Evolutionary conservation across 2,113 vertebrate genomes (phyloP), one percentile per base, ranked within the genome.

Genomic region (Podarcis cretensis): DNA sequence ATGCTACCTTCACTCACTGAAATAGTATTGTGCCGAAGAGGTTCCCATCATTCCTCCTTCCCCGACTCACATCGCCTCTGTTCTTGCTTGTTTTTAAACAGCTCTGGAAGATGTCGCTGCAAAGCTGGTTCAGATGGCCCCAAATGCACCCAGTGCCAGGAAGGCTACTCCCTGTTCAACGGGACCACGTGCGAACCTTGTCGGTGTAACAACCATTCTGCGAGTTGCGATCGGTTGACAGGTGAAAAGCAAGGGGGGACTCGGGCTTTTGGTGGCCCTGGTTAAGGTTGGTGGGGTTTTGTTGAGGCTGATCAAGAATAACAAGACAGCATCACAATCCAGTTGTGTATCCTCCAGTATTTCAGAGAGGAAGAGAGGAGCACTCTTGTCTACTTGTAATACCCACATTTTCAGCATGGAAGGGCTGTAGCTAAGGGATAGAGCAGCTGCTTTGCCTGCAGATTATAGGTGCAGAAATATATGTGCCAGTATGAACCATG

Each of bases 31-130:
- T 20, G 48, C 77, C 32, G 1, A 7, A 65, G 30, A n/a, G 6
- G 3, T 59, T 3, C 48, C 14, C n/a, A 3, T 6, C 1, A 27
- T 69, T 48, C 81, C 20, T 30, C 23, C n/a, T 57, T 54, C 7
- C 30, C 71, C 3, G 7, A 3, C 27, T 30, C 40, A 48, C 3
- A 1, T 7, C 9, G 20, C 9, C n/a, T 69, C 25, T 54, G 90
- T 84, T 84, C 43, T 91, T 71, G 76, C 79, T 59, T 86, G 90
- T 93, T 88, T 30, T 90, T 32, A 69, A 93, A 77, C 94, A 97
- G 97, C 88, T 96, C 94, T 89, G 97, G 97, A 91, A 91, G 87
- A 82, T 97, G 97, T 90, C 96, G 93, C 80, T 97, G 97, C 90
- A 96, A 95, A 90, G 90, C 25, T 7, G 97, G 96, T 32, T 92